phyloP scores from a whole-genome alignment of 2,888 invertebrate species.

The Phanerotoma sp. region DNA sequence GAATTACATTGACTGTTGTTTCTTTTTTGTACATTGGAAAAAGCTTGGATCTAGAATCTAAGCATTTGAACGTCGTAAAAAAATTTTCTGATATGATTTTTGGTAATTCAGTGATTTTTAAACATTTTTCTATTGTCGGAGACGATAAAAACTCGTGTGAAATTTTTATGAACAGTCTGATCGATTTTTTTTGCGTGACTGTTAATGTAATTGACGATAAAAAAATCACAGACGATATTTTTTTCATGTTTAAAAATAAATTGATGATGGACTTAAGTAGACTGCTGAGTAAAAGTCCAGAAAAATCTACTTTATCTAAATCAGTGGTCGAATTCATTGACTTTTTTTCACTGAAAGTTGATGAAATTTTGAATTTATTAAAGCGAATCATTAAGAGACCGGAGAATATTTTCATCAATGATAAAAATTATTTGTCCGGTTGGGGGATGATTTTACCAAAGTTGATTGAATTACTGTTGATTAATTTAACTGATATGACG shows the following conservation, averaged over 20 bases:
- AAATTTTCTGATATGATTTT: conserved; percentile 51
- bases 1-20: conserved; percentile 39
- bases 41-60: conserved; percentile 21
- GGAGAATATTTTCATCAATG: conserved; percentile 55
- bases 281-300: conserved; percentile 59
- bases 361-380: conserved; percentile 59
- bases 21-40: conserved; percentile 42
- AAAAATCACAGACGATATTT: conserved; percentile 32
- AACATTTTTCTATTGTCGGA: conserved; percentile 49
- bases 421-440: conserved; percentile 58
- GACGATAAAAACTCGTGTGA: not conserved
- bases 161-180: conserved; percentile 29
- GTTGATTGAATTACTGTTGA: conserved; percentile 57
- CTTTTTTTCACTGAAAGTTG: conserved; percentile 48
- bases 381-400: conserved; percentile 55
- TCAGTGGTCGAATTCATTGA: conserved; percentile 58
- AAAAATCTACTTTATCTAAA: too few relatives aligned
- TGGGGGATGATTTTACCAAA: conserved; percentile 63
- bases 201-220: conserved; percentile 33
- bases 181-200: conserved; percentile 38
- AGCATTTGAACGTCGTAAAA: conserved; percentile 32
- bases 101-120: conserved; percentile 55
- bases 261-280: conserved; percentile 59
- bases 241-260: conserved; percentile 62
- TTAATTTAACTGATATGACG: too few relatives aligned